Base-by-base conservation (phyloP, 2,113 vertebrate species). In the Tyrannus savana region DNA sequence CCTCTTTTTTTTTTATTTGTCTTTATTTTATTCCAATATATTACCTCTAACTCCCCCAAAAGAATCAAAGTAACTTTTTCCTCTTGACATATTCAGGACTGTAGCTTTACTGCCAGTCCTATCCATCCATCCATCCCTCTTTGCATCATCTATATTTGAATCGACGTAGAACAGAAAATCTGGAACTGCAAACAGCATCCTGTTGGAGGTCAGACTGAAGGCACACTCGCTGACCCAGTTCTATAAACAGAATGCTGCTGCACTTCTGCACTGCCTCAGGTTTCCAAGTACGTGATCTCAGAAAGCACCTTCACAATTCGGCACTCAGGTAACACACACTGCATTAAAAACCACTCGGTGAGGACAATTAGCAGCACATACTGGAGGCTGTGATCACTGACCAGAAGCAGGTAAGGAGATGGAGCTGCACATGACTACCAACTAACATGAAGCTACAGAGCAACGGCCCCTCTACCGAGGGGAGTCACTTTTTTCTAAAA, bases 221-320 rank as follows among this genome's bases (percentile, higher is more conserved):
- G 92, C 87, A 80, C 13, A 0, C 50, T 55, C 1, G 0, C 59
- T 90, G 92, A 95, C 92, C 95, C 95, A 95, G 79, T 96, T 96
- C 92, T 95, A 92, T 71, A 80, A 93, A 92, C 46, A 84, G 94
- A 92, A 77, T 13, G 12, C 50, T 86, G 90, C 90, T 28, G 42
- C 78, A 25, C 63, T 72, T 66, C 87, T 23, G 44, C 46, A 62
- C 68, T 44, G 92, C 86, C 85, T 81, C 22, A 2, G 42, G 25
- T 62, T 86, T 88, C 94, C 88, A 92, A 88, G 90, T 6, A 35
- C 0, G 0, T 1, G 4, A 80, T 66, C 85, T 84, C 85, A 39
- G 23, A 75, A 83, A 73, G 64, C 1, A 4, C 22, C 79, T 77
- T 74, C 55, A 53, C 42, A 39, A 18, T 39, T 74, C 1, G 69